A percentile compares a stretch with the other conserved stretches of the same genome.
phyloP scores from a whole-genome alignment of 2,888 invertebrate genomes.

The Volucella inanis region DNA sequence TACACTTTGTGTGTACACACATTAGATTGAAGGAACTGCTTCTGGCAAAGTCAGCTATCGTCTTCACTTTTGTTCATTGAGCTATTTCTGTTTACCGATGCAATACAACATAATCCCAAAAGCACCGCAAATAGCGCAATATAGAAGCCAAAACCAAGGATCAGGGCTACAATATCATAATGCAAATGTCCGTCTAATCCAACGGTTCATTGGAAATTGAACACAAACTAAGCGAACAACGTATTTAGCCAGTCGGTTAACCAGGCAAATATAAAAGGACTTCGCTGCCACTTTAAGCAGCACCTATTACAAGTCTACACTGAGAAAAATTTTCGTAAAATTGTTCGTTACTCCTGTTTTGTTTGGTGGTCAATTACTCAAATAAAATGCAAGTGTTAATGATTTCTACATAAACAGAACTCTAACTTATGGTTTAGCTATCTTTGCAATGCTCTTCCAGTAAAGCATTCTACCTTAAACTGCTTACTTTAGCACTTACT shows the following conservation, averaged over 20 bases:
- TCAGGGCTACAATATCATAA: background rate
- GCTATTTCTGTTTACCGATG: too few relatives aligned
- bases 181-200: background rate
- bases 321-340: background rate
- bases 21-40: too few relatives aligned
- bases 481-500: too few relatives aligned
- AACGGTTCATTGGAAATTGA: slow-evolving; percentile 28
- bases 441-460: background rate
- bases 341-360: too few relatives aligned
- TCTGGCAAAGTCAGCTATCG: too few relatives aligned
- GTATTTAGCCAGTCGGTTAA: slow-evolving; percentile 14
- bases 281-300: background rate
- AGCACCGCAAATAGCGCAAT: too few relatives aligned
- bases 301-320: background rate
- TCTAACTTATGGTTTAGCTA: background rate
- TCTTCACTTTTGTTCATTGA: too few relatives aligned
- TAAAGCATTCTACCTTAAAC: too few relatives aligned
- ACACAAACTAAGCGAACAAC: slow-evolving; percentile 25
- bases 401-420: background rate
- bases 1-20: too few relatives aligned
- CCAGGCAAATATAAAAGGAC: background rate
- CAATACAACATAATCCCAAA: too few relatives aligned
- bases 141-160: background rate
- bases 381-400: too few relatives aligned
- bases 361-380: too few relatives aligned